These are phyloP conservation scores for Chelonus formosanus DNA, from an alignment of 2,888 invertebrate species.

Conservation along the genomic window DNA sequence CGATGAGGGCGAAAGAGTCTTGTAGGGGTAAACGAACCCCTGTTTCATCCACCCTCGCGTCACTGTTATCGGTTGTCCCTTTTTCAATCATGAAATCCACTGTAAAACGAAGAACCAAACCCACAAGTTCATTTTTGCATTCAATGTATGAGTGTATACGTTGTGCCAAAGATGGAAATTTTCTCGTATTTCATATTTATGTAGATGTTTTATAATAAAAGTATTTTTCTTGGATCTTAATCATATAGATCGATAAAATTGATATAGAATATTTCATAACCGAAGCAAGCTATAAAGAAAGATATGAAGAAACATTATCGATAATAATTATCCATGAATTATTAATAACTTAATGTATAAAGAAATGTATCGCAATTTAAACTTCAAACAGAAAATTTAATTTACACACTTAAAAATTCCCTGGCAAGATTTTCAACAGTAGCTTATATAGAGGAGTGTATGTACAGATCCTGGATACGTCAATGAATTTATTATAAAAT, in stretches of 20 bases:
- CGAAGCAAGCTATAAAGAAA: neutral
- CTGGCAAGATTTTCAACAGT: constrained; percentile 27
- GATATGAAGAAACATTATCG: neutral
- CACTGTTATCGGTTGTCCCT: constrained; percentile 54
- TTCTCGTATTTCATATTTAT: too few species aligned
- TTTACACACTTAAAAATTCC: constrained; percentile 38
- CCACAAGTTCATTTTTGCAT: constrained; percentile 15
- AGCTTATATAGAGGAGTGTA: too few species aligned
- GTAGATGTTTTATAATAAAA: too few species aligned
- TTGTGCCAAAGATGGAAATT: too few species aligned
- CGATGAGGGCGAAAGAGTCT: constrained; percentile 44
- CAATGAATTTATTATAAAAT: constrained; percentile 39
- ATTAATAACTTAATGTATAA: neutral
- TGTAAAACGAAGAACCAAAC: constrained; percentile 20
- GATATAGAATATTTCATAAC: too few species aligned
- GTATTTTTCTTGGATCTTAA: too few species aligned
- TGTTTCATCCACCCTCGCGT: constrained; percentile 48
- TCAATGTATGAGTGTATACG: constrained; percentile 5
- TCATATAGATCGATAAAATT: too few species aligned
- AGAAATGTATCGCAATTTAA: constrained; percentile 33
- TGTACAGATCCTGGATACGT: neutral
- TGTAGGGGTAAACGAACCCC: constrained; percentile 52
- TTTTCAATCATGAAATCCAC: constrained; percentile 50
- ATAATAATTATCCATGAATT: neutral
- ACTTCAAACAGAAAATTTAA: constrained; percentile 46